These are phyloP conservation scores for Parotocinclus haroldoi DNA, from an alignment of 2,797 vertebrate genomes.

Conservation along the genomic window DNA sequence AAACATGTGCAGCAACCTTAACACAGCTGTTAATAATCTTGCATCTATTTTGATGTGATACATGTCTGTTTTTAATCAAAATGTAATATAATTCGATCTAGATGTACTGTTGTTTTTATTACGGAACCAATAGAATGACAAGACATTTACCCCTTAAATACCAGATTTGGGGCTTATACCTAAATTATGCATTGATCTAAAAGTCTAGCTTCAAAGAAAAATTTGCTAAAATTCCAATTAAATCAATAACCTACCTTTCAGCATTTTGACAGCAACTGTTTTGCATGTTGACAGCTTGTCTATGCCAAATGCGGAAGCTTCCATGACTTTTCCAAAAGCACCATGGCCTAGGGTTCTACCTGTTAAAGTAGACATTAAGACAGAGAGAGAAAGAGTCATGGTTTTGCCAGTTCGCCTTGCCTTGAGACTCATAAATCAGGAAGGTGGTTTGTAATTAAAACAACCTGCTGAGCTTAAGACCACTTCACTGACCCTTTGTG, in stretches of 20 bases:
- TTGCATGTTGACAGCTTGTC: constrained; percentile 95
- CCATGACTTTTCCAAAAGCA: constrained; percentile 94
- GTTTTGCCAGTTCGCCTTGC: constrained; percentile 41
- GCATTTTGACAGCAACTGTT: constrained; percentile 96
- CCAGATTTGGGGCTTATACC: neutral
- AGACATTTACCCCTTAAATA: neutral
- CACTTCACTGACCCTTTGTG: constrained; percentile 39
- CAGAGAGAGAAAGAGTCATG: constrained; percentile 36
- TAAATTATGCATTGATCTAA: neutral
- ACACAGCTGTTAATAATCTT: constrained; percentile 44
- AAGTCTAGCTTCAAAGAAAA: neutral
- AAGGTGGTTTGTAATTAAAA: constrained; percentile 61
- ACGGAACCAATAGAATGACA: neutral
- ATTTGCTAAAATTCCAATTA: neutral
- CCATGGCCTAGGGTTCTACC: constrained; percentile 93
- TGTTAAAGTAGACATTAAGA: constrained; percentile 63
- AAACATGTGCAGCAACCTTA: constrained; percentile 40
- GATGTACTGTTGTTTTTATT: neutral
- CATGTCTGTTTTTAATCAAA: constrained; percentile 1
- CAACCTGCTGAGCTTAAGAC: constrained; percentile 56
- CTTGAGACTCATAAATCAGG: constrained; percentile 49
- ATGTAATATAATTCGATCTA: neutral
- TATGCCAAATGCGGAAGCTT: constrained; percentile 92
- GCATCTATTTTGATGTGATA: neutral
- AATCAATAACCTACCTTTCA: constrained; percentile 80